Conservation (phyloP, 1,140 invertebrate genomes). For the Carcinoscorpius rotundicauda region DNA sequence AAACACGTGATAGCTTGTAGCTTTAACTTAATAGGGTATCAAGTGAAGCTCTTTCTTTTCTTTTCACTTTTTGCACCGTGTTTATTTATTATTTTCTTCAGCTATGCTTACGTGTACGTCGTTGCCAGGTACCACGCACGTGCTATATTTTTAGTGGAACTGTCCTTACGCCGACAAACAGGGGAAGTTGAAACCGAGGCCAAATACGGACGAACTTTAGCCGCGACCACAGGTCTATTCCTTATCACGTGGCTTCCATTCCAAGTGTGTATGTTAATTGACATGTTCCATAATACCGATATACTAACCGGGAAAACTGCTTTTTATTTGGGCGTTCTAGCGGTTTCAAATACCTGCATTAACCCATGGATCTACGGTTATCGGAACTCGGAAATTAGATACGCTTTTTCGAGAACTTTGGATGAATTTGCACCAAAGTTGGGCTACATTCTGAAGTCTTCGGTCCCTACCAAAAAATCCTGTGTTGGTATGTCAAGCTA, state of each 20-base stretch:
- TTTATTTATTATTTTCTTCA: conserved; percentile 42
- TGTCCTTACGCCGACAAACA: conserved; percentile 38
- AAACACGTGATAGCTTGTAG: conserved; percentile 8
- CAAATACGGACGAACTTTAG: conserved; percentile 47
- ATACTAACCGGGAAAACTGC: conserved; percentile 33
- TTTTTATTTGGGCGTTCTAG: conserved; percentile 43
- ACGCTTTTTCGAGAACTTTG: conserved; percentile 44
- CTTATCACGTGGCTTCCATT: conserved; percentile 50
- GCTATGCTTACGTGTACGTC: conserved; percentile 51
- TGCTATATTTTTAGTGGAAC: conserved; percentile 50
- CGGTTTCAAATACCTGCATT: conserved; percentile 44
- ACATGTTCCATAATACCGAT: conserved; percentile 32
- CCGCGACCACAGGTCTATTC: conserved; percentile 48
- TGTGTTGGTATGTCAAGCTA: conserved; percentile 28
- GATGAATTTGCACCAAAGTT: conserved; percentile 32
- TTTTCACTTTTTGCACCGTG: conserved; percentile 40
- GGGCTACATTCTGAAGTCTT: conserved; percentile 18
- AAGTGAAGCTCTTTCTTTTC: conserved; percentile 17
- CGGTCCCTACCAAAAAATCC: conserved; percentile 1
- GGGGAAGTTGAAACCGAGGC: conserved; percentile 29
- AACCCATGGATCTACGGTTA: conserved; percentile 58
- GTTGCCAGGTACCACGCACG: conserved; percentile 49
- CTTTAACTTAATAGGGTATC: conserved; percentile 11
- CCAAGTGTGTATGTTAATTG: conserved; percentile 41
- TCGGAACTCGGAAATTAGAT: conserved; percentile 48